Conservation (phyloP, 1,140 invertebrate genomes). For the Anastatus disparis region DNA sequence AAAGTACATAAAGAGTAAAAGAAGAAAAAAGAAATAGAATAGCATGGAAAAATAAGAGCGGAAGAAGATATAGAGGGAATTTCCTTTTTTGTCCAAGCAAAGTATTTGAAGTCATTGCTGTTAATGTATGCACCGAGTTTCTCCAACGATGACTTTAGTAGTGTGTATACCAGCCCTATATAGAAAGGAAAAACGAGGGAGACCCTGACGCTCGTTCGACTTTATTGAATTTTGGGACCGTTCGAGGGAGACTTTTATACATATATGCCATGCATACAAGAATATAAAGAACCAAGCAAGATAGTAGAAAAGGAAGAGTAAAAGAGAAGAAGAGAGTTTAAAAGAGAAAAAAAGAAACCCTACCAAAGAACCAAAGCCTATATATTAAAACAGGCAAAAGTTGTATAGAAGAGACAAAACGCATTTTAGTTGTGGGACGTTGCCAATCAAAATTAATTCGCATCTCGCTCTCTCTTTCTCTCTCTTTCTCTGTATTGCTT, state of each 20-base stretch:
- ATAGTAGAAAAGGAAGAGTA: conserved; percentile 27
- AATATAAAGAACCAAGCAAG: conserved; percentile 39
- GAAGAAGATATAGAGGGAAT: conserved; percentile 28
- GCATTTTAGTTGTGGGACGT: conserved; percentile 50
- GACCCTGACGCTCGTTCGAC: conserved; percentile 55
- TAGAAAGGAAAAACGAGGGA: conserved; percentile 48
- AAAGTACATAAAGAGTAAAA: background rate
- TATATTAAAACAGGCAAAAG: conserved; percentile 13
- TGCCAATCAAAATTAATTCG: conserved; percentile 65
- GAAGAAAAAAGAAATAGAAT: background rate
- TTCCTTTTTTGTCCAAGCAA: conserved; percentile 58
- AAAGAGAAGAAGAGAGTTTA: background rate
- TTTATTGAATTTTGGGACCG: conserved; percentile 67
- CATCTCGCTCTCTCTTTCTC: too few relatives aligned
- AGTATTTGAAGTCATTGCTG: conserved; percentile 49
- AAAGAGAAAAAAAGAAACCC: background rate
- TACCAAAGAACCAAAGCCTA: too few relatives aligned
- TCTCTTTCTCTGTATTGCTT: conserved; percentile 67
- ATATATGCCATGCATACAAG: too few relatives aligned
- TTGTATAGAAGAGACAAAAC: conserved; percentile 33
- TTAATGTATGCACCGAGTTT: conserved; percentile 56
- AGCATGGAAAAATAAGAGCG: background rate
- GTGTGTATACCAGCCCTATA: conserved; percentile 48
- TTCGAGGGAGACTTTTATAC: conserved; percentile 59
- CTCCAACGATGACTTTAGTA: conserved; percentile 46